Evolutionary conservation across 2,888 invertebrate genomes (phyloP), one percentile per base, ranked within the genome.

Genomic region (Pinctada fucata): DNA sequence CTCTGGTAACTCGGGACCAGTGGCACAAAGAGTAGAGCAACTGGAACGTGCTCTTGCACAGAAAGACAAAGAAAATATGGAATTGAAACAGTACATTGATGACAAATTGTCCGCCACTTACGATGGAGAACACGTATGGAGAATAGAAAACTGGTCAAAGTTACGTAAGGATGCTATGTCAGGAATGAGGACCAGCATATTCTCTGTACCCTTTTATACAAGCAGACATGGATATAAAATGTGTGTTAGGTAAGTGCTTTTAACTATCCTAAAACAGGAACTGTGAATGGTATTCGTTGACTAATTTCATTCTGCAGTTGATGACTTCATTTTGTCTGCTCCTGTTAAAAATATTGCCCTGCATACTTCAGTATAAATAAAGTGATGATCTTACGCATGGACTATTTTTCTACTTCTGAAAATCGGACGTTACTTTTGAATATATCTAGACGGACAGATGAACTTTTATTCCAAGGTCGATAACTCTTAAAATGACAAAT

Each of bases 61-160:
- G 69, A 88, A 87, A 31, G 80, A 80, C 5, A 75, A 78, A 3
- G 63, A 67, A 3, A 75, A 78, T n/a, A 68, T 75, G 49, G 77
- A 79, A 63, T 66, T 76, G 47, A 65, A 64, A 8, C 67, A 75
- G 77, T 80, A 87, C 45, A 75, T 88, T n/a, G 81, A 85, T 75
- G 83, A 85, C 16, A 76, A 86, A 65, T 90, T 91, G 79, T 82
- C 80, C 47, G 85, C 88, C 0, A 88, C 87, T 64, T 90, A 88
- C 77, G 89, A 92, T 82, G 92, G 92, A 6, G 85, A 85, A 1
- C 85, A 92, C 8, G 74, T 91, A 10, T 92, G 92, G 92, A 91
- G 88, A 79, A 88, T 92, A 4, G 80, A 85, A 0, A 88, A 91
- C 58, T 90, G 90, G 78, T 83, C 77, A 5, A 80, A 89, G 74